Evolutionary conservation across 2,888 invertebrate genomes (phyloP).

Genomic region (Drosophila imparisetae): DNA sequence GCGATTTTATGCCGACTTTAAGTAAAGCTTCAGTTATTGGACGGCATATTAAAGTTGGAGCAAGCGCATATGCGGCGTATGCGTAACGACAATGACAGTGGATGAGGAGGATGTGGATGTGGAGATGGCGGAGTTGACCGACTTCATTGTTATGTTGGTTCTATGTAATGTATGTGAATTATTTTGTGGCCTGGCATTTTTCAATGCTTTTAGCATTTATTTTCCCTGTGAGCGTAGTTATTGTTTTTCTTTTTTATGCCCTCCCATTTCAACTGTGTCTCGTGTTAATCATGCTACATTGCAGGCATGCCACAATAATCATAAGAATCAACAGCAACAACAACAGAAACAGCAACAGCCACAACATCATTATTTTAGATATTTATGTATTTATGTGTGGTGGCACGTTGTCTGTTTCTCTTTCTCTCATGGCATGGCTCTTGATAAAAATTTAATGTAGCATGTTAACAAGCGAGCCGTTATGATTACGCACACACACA

Average conservation of each 20-base stretch:
- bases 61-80: constrained; percentile 42
- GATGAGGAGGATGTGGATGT: not conserved
- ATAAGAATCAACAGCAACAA: constrained; percentile 63
- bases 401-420: constrained; percentile 20
- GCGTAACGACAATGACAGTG: constrained; percentile 44
- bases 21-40: constrained; percentile 20
- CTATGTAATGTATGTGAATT: constrained; percentile 64
- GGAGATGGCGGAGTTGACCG: not conserved
- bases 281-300: constrained; percentile 75
- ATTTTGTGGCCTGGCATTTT: constrained; percentile 45
- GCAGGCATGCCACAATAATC: constrained; percentile 68
- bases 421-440: constrained; percentile 62
- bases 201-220: constrained; percentile 65
- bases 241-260: constrained; percentile 40
- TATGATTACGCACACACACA: constrained; percentile 66
- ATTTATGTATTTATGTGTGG: constrained; percentile 68
- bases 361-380: constrained; percentile 72
- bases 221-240: constrained; percentile 37
- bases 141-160: constrained; percentile 68
- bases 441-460: constrained; percentile 79
- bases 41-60: not conserved
- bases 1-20: constrained; percentile 48
- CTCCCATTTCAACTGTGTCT: constrained; percentile 10
- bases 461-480: constrained; percentile 79
- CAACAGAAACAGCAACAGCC: constrained; percentile 40